Conservation (phyloP, 2,797 vertebrate species). For the Notolabrus celidotus region DNA sequence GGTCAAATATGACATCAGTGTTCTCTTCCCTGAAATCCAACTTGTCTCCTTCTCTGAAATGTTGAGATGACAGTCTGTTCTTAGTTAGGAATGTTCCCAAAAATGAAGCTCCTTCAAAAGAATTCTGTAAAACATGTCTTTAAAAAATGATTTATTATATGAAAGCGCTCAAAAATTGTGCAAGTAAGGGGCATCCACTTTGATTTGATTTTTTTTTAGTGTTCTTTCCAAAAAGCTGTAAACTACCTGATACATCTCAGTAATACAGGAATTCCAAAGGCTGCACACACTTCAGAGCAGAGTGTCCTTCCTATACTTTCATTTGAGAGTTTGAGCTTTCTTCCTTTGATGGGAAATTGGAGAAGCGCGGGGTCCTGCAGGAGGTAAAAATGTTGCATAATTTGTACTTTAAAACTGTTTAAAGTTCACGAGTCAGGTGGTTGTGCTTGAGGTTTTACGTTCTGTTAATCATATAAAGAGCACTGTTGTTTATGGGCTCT, state of each 20-base stretch:
- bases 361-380: background rate
- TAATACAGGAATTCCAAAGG: background rate
- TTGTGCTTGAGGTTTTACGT: too few species aligned
- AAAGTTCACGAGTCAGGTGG: slow-evolving; percentile 4
- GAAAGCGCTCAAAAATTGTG: too few species aligned
- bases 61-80: background rate
- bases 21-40: background rate
- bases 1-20: background rate
- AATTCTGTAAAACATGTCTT: too few species aligned
- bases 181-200: too few species aligned
- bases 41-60: background rate
- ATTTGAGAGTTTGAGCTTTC: background rate
- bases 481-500: too few species aligned
- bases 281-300: background rate
- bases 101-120: background rate
- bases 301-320: background rate
- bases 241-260: background rate
- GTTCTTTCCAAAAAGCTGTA: too few species aligned
- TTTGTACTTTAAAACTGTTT: background rate
- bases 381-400: background rate
- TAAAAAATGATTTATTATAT: too few species aligned
- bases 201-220: too few species aligned
- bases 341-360: background rate
- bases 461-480: too few species aligned
- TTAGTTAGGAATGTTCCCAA: slow-evolving; percentile 9